phyloP scores from a whole-genome alignment of 2,797 vertebrate genomes.

The Choloepus didactylus region DNA sequence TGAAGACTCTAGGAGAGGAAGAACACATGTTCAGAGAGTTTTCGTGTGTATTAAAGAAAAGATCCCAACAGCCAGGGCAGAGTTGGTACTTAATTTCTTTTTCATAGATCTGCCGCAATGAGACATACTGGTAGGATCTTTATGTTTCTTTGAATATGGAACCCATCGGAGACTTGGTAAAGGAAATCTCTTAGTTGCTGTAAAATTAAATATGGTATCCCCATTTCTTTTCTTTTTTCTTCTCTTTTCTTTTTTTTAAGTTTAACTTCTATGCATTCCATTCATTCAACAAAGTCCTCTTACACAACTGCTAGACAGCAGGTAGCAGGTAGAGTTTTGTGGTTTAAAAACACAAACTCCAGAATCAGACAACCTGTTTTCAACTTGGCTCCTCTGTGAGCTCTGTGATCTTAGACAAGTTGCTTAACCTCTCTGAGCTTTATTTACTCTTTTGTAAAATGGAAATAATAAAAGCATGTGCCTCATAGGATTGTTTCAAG shows the following conservation, averaged over 20 bases:
- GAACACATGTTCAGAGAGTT: neutral
- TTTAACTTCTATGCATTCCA: neutral
- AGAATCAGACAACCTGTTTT: neutral
- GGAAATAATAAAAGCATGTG: neutral
- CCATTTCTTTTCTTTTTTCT: constrained; percentile 29
- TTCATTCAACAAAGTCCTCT: constrained; percentile 37
- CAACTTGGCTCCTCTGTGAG: neutral
- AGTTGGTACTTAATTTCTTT: neutral
- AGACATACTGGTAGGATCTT: neutral
- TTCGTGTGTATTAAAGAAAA: neutral
- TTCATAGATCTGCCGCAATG: neutral
- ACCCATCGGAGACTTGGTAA: neutral
- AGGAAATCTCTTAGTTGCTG: constrained; percentile 41
- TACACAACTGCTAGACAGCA: neutral
- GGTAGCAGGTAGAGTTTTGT: neutral
- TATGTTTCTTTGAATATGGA: neutral
- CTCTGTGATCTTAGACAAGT: neutral
- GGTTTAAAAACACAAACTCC: constrained; percentile 33
- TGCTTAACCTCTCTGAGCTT: constrained; percentile 31
- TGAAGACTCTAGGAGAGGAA: neutral
- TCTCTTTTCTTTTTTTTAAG: neutral
- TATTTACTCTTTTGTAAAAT: constrained; percentile 44
- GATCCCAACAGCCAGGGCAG: neutral
- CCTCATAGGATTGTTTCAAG: constrained; percentile 43
- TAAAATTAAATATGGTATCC: constrained; percentile 8